These are phyloP conservation scores for Ceyx melanurus DNA, from an alignment of 2,113 vertebrate genomes.

Conservation along the genomic window DNA sequence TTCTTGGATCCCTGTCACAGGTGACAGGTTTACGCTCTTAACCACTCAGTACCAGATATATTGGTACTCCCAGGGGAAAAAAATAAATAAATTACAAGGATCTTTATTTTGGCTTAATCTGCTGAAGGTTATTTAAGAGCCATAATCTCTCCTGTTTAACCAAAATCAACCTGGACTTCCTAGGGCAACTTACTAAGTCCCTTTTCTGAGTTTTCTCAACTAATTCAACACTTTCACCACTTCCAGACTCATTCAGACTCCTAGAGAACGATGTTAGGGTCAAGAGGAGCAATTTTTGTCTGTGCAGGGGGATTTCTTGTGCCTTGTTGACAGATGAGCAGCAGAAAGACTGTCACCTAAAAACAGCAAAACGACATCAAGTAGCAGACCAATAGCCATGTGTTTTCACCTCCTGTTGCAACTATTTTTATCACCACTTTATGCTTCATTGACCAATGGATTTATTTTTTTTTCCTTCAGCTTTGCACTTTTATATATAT, in stretches of 20 bases:
- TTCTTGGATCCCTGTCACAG: not conserved
- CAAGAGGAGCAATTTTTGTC: not conserved
- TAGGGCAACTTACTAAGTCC: not conserved
- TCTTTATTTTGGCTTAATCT: not conserved
- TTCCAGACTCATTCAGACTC: not conserved
- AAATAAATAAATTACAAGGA: not conserved
- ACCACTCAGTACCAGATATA: not conserved
- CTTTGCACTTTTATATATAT: conserved; percentile 66
- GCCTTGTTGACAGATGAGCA: not conserved
- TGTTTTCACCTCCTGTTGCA: conserved; percentile 66
- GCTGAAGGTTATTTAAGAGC: not conserved
- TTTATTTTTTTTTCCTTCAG: conserved; percentile 59
- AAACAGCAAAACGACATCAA: not conserved
- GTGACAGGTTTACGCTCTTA: not conserved
- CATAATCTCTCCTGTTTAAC: not conserved
- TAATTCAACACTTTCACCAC: not conserved
- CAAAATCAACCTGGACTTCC: not conserved
- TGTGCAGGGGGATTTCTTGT: not conserved
- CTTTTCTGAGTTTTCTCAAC: not conserved
- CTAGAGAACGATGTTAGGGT: not conserved
- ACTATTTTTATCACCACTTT: conserved; percentile 66
- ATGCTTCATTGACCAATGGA: conserved; percentile 73
- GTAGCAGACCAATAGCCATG: conserved; percentile 1
- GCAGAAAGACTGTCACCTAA: not conserved
- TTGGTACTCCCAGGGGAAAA: not conserved